Percentiles rank a stretch among this genome's conserved stretches.
Evolutionary conservation across 30 jellyfish, hydroid and myxozoan species (phyloP).

Genomic region (Turritopsis rubra): DNA sequence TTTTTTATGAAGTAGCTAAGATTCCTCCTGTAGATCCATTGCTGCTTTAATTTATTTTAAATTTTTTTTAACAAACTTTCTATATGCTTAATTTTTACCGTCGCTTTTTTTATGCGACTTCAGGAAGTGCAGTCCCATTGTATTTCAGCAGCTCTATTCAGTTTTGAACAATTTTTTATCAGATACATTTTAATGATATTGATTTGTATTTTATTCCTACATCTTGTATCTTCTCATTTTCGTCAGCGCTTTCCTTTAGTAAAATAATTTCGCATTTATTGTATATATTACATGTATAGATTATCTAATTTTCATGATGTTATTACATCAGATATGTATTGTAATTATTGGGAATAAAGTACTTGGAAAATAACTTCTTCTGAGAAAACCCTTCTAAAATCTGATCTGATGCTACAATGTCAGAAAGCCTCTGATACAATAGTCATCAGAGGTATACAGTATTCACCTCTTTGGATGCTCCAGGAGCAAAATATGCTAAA

Average conservation of each 20-base stretch:
- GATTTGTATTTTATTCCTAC: background rate
- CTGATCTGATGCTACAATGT: background rate
- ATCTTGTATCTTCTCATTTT: background rate
- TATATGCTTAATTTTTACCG: background rate
- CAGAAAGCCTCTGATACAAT: no score
- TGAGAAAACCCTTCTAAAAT: no score
- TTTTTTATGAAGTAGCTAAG: constrained; percentile 90
- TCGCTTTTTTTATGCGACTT: background rate
- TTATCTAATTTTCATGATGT: background rate
- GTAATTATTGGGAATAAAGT: background rate
- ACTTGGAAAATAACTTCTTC: background rate
- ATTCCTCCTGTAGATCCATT: constrained; percentile 43
- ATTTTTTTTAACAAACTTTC: background rate
- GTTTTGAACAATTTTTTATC: background rate
- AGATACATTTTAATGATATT: background rate
- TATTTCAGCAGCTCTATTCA: background rate
- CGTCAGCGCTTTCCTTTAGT: background rate
- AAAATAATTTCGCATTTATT: background rate
- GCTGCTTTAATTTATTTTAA: background rate
- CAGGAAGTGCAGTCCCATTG: background rate
- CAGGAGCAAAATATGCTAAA: no score
- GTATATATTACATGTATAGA: background rate
- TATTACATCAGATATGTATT: background rate
- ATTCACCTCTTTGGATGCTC: no score
- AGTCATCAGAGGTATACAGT: no score